Evolutionary conservation across 2,797 vertebrate species (phyloP).

Genomic region (Takifugu ocellatus): DNA sequence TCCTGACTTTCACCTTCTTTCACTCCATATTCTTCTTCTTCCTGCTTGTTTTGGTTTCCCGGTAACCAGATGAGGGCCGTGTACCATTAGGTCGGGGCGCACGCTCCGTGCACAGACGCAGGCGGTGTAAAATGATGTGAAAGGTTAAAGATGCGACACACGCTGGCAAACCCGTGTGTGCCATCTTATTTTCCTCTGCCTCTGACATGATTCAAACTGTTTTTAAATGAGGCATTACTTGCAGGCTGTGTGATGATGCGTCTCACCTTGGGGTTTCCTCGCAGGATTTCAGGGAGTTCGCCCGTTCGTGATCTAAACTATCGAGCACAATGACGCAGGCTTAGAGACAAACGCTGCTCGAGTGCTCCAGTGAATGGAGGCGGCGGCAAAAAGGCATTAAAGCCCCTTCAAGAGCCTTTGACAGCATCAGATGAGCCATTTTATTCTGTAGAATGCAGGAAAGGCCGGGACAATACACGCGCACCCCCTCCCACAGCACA

Average conservation of each 20-base stretch:
- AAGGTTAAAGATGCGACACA: not conserved
- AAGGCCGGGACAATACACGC: too few relatives aligned
- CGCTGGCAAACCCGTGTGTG: not conserved
- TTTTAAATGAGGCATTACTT: conserved; percentile 1
- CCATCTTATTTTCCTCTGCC: conserved; percentile 4
- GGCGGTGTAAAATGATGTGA: conserved; percentile 6
- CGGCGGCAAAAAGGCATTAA: too few relatives aligned
- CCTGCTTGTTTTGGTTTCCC: not conserved
- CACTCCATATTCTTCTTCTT: not conserved
- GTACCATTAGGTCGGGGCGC: conserved; percentile 26
- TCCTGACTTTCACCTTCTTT: not conserved
- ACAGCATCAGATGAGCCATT: not conserved
- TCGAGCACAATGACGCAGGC: too few relatives aligned
- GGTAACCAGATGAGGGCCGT: conserved; percentile 17
- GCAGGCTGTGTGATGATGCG: not conserved
- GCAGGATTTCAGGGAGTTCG: not conserved
- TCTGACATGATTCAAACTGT: not conserved
- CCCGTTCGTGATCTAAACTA: not conserved
- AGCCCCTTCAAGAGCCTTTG: not conserved
- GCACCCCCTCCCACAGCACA: too few relatives aligned
- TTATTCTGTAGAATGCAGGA: too few relatives aligned
- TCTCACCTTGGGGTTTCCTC: not conserved
- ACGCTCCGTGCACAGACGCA: not conserved
- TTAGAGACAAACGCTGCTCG: not conserved
- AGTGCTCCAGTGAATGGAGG: not conserved